A percentile compares a stretch with the other conserved stretches of the same genome.
These are phyloP conservation scores for Calameuta filiformis DNA, from an alignment of 2,888 invertebrate genomes.

Conservation along the genomic window DNA sequence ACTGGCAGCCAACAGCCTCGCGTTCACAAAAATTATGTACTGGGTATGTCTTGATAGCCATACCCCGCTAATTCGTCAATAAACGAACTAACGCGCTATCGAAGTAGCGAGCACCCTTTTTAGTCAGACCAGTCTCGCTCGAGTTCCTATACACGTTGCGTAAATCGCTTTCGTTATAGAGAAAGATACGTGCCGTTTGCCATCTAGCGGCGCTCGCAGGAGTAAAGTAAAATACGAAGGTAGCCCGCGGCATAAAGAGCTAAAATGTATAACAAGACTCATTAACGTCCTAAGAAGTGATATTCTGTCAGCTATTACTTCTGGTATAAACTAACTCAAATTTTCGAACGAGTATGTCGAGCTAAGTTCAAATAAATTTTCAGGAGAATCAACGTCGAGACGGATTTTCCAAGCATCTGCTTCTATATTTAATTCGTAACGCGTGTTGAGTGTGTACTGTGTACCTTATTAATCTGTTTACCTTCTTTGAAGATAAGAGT, in stretches of 20 bases:
- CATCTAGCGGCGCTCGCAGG: not conserved
- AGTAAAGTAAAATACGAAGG: not conserved
- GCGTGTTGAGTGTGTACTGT: not conserved
- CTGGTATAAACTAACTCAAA: not conserved
- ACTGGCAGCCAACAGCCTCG: conserved; percentile 79
- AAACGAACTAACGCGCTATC: conserved; percentile 72
- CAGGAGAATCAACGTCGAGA: not conserved
- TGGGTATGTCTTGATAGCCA: conserved; percentile 89
- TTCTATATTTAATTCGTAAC: not conserved
- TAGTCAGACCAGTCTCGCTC: conserved; percentile 15
- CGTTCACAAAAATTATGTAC: conserved; percentile 79
- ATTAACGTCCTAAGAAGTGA: not conserved
- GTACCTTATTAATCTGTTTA: not conserved
- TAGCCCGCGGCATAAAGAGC: not conserved
- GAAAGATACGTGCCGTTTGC: not conserved
- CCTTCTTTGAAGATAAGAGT: not conserved
- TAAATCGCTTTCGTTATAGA: not conserved
- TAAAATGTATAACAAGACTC: not conserved
- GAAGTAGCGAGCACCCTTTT: conserved; percentile 73
- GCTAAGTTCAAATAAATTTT: not conserved
- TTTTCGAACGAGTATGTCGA: not conserved
- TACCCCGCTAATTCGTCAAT: conserved; percentile 74
- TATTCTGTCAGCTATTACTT: not conserved
- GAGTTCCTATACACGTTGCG: not conserved
- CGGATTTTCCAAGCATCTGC: not conserved